Evolutionary conservation across 2,888 invertebrate genomes (phyloP).

Genomic region (Caenorhabditis panamensis): DNA sequence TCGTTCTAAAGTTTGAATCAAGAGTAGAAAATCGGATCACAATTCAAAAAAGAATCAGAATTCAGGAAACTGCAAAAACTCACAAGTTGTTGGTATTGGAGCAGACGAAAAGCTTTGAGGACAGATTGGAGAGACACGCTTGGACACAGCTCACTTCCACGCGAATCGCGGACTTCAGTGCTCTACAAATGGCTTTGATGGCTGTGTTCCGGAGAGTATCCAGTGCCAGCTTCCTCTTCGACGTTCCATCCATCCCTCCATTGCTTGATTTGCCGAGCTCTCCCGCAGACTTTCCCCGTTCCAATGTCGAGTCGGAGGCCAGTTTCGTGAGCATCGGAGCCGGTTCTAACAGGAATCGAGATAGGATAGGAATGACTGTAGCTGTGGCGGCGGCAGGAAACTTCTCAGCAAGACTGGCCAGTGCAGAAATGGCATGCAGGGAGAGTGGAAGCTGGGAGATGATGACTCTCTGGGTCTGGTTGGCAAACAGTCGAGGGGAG

Average conservation of each 20-base stretch:
- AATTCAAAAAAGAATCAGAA: too few species aligned
- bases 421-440: constrained; percentile 58
- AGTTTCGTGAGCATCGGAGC: constrained; percentile 75
- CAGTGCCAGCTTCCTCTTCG: constrained; percentile 63
- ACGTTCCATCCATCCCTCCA: constrained; percentile 37
- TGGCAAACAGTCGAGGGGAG: constrained; percentile 65
- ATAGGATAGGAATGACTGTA: constrained; percentile 84
- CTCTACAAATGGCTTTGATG: constrained; percentile 82
- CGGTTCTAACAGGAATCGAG: constrained; percentile 78
- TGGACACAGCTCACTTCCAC: constrained; percentile 94
- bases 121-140: constrained; percentile 95
- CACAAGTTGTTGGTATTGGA: constrained; percentile 83
- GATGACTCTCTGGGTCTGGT: constrained; percentile 43
- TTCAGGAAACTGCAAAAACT: constrained; percentile 23
- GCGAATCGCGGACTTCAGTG: constrained; percentile 91
- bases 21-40: not conserved
- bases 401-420: constrained; percentile 88
- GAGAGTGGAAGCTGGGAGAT: constrained; percentile 64
- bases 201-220: constrained; percentile 74
- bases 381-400: constrained; percentile 96
- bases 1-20: constrained; percentile 29
- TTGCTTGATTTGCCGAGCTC: constrained; percentile 33
- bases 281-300: constrained; percentile 55
- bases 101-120: constrained; percentile 91
- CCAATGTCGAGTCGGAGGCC: constrained; percentile 64